Evolutionary conservation across 1,140 invertebrate species (phyloP).

Genomic region (Hycleus phaleratus): DNA sequence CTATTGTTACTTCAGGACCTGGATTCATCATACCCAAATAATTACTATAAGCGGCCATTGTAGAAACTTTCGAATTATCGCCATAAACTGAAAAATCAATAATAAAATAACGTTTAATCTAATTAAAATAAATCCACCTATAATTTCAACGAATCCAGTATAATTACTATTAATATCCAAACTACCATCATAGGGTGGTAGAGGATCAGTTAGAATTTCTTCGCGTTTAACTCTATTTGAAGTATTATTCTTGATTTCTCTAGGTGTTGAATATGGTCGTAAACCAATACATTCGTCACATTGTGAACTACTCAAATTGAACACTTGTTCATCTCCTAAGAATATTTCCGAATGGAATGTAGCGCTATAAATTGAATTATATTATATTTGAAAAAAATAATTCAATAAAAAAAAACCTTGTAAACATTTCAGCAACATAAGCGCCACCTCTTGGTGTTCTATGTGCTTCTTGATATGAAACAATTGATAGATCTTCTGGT

Average conservation of each 20-base stretch:
- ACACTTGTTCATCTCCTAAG: conserved; percentile 54
- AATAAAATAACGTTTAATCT: background rate
- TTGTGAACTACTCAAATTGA: conserved; percentile 39
- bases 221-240: conserved; percentile 30
- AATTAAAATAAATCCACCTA: conserved; percentile 47
- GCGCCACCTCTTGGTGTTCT: conserved; percentile 54
- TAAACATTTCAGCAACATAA: conserved; percentile 76
- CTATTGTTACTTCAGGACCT: conserved; percentile 41
- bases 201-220: conserved; percentile 28
- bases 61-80: conserved; percentile 15
- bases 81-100: conserved; percentile 23
- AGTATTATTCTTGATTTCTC: conserved; percentile 24
- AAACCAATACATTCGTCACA: conserved; percentile 48
- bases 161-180: conserved; percentile 71
- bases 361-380: conserved; percentile 37
- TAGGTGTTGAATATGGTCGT: conserved; percentile 41
- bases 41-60: conserved; percentile 48
- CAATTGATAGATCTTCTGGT: conserved; percentile 58
- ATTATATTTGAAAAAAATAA: background rate
- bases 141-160: conserved; percentile 73
- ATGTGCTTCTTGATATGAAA: conserved; percentile 67
- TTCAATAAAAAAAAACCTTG: conserved; percentile 43
- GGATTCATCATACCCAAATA: conserved; percentile 50
- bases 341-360: conserved; percentile 53
- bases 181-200: conserved; percentile 55